Conservation (phyloP, 2,888 invertebrate species). For the Caradrina kadenii region DNA sequence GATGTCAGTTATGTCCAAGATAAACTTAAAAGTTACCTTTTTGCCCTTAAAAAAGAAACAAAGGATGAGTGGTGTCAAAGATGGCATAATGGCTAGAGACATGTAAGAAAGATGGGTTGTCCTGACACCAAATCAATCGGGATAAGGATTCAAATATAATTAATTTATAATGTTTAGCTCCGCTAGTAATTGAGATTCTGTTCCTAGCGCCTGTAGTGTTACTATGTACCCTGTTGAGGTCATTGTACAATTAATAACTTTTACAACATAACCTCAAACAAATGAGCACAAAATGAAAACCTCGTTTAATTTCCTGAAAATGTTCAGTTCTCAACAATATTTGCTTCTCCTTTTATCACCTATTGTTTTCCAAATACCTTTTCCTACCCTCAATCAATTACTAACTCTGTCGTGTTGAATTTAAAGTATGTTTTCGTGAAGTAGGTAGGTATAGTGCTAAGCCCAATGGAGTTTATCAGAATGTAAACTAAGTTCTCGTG, state of each 20-base stretch:
- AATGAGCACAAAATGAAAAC: constrained; percentile 53
- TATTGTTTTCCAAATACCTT: constrained; percentile 63
- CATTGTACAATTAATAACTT: constrained; percentile 27
- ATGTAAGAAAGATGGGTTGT: no score
- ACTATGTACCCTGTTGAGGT: constrained; percentile 5
- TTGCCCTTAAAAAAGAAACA: no score
- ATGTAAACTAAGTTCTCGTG: constrained; percentile 65
- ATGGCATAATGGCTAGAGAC: no score
- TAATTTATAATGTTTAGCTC: neutral
- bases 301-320: constrained; percentile 58
- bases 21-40: no score
- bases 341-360: constrained; percentile 61
- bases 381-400: constrained; percentile 12
- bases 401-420: constrained; percentile 9
- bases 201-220: neutral
- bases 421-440: constrained; percentile 36
- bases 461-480: constrained; percentile 58
- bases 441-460: constrained; percentile 22
- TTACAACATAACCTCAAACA: constrained; percentile 24
- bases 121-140: no score
- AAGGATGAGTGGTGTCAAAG: neutral
- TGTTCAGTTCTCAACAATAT: constrained; percentile 54
- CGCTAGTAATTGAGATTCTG: neutral
- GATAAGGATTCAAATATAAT: no score
- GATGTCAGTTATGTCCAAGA: no score